These are phyloP conservation scores for Coracias cyanogaster DNA, from an alignment of 2,797 vertebrate genomes.

Conservation along the genomic window DNA sequence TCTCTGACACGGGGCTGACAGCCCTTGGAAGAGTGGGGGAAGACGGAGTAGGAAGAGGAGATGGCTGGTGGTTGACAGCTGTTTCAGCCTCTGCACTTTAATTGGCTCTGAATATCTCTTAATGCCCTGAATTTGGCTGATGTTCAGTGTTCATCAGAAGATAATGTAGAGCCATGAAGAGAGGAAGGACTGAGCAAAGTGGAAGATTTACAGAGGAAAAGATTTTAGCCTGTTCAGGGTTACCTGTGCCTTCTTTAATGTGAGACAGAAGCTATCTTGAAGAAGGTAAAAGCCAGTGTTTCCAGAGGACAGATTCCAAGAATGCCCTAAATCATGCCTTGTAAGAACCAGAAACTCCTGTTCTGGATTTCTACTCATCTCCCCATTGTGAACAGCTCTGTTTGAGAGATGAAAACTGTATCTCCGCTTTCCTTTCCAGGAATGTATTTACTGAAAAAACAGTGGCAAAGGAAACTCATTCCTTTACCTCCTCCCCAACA, in stretches of 20 bases:
- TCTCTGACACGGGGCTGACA: constrained; percentile 16
- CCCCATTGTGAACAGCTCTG: not conserved
- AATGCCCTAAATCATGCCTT: not conserved
- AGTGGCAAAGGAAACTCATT: not conserved
- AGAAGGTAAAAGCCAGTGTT: not conserved
- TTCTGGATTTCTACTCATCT: not conserved
- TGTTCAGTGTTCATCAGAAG: not conserved
- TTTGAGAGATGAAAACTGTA: not conserved
- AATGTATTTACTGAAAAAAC: not conserved
- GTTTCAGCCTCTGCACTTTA: constrained; percentile 1
- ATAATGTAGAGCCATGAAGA: not conserved
- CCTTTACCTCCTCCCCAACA: not conserved
- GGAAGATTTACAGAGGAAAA: not conserved
- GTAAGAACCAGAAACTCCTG: not conserved
- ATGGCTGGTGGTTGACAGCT: not conserved
- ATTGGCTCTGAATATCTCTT: not conserved
- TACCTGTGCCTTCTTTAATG: not conserved
- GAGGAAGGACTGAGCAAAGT: not conserved
- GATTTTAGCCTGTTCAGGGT: not conserved
- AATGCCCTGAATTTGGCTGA: not conserved
- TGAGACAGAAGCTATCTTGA: not conserved
- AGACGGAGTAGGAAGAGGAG: not conserved
- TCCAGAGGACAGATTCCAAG: not conserved
- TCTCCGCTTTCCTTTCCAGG: not conserved
- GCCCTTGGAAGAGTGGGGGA: not conserved